phyloP scores from a whole-genome alignment of 2,888 invertebrate species.

The Empis livida region DNA sequence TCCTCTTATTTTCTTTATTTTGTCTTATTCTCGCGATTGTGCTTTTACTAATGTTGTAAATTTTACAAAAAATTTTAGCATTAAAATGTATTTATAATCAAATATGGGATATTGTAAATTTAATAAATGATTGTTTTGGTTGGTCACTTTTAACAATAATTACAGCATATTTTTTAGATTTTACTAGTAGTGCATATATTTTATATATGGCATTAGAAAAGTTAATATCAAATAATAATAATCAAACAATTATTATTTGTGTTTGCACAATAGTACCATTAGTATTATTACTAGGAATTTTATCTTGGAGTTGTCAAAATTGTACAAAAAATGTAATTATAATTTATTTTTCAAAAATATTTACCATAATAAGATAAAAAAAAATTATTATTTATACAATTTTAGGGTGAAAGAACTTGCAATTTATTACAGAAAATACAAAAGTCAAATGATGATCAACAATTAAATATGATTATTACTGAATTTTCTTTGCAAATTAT shows the following conservation, averaged over 20 bases:
- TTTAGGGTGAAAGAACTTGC: conserved; percentile 30
- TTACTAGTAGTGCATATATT: conserved; percentile 28
- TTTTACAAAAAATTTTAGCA: conserved; percentile 11
- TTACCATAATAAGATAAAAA: no score
- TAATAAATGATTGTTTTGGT: conserved; percentile 24
- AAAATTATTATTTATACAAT: no score
- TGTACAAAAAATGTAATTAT: conserved; percentile 23
- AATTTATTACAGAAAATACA: conserved; percentile 28
- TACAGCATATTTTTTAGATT: conserved; percentile 25
- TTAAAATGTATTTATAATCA: conserved; percentile 24
- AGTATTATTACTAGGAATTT: conserved; percentile 15
- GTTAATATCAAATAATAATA: background rate
- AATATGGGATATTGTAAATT: conserved; percentile 20
- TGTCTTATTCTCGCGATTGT: no score
- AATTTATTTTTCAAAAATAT: no score
- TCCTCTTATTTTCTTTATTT: no score
- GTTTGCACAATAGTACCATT: conserved; percentile 17
- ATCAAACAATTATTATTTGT: conserved; percentile 6
- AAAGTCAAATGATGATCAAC: conserved; percentile 26
- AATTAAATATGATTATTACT: conserved; percentile 29
- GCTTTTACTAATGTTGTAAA: background rate
- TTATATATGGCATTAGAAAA: conserved; percentile 17
- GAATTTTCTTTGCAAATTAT: conserved; percentile 31
- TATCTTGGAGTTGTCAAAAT: conserved; percentile 18
- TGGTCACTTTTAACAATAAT: conserved; percentile 28